Conservation (phyloP, 2,113 vertebrate genomes). For the Scatophagus argus region DNA sequence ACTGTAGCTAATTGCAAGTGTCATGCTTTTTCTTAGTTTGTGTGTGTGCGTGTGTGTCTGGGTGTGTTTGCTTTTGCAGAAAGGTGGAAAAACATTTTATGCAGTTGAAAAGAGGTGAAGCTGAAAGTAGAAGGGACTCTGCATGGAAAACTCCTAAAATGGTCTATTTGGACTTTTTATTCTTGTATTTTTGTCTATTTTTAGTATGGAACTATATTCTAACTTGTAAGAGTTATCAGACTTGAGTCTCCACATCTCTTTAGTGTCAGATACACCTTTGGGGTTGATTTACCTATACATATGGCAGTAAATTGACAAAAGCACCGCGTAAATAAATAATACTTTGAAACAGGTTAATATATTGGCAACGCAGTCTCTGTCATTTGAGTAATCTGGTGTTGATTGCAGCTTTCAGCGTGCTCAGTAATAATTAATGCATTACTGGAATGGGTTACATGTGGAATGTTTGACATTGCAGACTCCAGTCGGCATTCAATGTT, state of each 20-base stretch:
- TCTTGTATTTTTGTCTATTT: not conserved
- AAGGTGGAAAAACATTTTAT: slow-evolving; percentile 14
- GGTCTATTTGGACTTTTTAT: not conserved
- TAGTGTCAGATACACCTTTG: not conserved
- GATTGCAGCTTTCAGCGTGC: slow-evolving; percentile 22
- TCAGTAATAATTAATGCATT: slow-evolving; percentile 23
- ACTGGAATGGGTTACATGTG: slow-evolving; percentile 10
- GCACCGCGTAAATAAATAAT: slow-evolving; percentile 32
- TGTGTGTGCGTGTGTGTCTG: slow-evolving; percentile 18
- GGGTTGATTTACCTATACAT: slow-evolving; percentile 4
- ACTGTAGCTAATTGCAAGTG: slow-evolving; percentile 62
- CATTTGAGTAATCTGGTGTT: slow-evolving; percentile 39
- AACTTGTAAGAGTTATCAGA: not conserved
- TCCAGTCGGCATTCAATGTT: slow-evolving; percentile 14
- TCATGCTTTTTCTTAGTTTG: slow-evolving; percentile 42
- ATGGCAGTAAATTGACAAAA: not conserved
- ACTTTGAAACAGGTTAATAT: slow-evolving; percentile 16
- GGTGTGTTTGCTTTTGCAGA: not conserved
- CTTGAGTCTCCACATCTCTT: not conserved
- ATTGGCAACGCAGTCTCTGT: not conserved
- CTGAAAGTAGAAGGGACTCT: slow-evolving; percentile 22
- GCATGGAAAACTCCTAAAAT: not conserved
- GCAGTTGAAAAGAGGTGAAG: slow-evolving; percentile 26
- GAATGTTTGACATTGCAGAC: slow-evolving; percentile 1
- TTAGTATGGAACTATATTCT: not conserved